Base-by-base conservation (phyloP, 2,888 invertebrate species). In the Andrena marginata region DNA sequence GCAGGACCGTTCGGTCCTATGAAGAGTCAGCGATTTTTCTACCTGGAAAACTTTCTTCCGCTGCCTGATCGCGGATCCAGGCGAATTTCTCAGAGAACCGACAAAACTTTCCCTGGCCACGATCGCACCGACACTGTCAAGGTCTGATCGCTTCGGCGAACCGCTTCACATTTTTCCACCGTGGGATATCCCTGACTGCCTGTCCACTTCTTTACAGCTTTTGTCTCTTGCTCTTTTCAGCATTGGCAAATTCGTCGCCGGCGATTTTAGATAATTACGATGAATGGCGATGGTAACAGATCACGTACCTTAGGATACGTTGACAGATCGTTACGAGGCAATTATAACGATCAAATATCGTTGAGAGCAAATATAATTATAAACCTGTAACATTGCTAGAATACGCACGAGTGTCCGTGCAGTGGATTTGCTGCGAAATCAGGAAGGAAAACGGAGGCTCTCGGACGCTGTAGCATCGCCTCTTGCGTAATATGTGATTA, bases 71-170 rank as follows among this genome's bases (percentile, higher is more conserved):
- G 7, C 4, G 10, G 16, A 42, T 26, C 8, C 16, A 10, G 7
- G 8, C 0, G 10, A 23, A 23, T 29, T 35, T 20, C 23, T 0
- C 20, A 6, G 20, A 4, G 13, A 2, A n/a, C 16, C 6, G 85
- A 84, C 82, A 77, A 89, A 49, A 87, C 69, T 85, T 89, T 65
- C 49, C 4, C 89, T 1, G 64, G 56, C 8, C 33, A 8, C 7
- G 26, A 23, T 31, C 10, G 23, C 49, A 20, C 35, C 35, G 48
- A 67, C 87, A 90, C 86, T 90, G 90, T 89, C 92, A 91, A 92
- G 89, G 89, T 86, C 87, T 83, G 84, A 81, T 89, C 89, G 85
- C 85, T 89, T 90, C 89, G 83, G 71, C 86, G 87, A 91, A 91
- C 67, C 85, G 82, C 78, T 89, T 91, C 79, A 77, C 75, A 86